Conservation (phyloP, 2,797 vertebrate species). For the Myotis daubentonii region DNA sequence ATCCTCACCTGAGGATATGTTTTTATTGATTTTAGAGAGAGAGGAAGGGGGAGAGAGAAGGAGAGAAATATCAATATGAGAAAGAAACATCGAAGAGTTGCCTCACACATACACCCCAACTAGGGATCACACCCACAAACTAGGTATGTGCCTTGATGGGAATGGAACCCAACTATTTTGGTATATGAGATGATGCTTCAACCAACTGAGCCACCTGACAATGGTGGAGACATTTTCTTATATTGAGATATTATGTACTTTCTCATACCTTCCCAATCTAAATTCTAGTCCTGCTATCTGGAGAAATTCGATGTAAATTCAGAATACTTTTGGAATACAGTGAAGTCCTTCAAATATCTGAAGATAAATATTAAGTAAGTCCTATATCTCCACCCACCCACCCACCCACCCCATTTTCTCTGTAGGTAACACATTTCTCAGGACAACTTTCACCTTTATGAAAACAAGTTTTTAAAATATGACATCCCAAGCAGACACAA, state of each 20-base stretch:
- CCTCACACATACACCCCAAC: background rate
- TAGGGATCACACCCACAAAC: background rate
- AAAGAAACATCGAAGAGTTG: background rate
- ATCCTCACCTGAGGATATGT: no score
- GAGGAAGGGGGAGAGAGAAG: no score
- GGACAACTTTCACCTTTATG: background rate
- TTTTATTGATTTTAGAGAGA: no score
- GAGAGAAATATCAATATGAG: no score
- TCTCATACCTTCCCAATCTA: background rate
- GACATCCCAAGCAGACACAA: background rate
- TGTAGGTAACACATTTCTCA: background rate
- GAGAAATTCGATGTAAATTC: background rate
- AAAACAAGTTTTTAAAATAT: background rate
- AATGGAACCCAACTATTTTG: background rate
- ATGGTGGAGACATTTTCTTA: no score
- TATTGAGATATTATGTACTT: background rate
- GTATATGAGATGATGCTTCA: background rate
- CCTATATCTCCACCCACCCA: rapidly evolving
- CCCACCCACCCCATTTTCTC: background rate
- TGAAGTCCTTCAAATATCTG: background rate
- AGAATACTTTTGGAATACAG: background rate
- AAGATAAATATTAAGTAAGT: background rate
- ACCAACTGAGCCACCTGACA: background rate
- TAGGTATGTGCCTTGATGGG: background rate
- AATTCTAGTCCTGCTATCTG: background rate